phyloP scores from a whole-genome alignment of 2,888 invertebrate species.

The Linyphia triangularis region DNA sequence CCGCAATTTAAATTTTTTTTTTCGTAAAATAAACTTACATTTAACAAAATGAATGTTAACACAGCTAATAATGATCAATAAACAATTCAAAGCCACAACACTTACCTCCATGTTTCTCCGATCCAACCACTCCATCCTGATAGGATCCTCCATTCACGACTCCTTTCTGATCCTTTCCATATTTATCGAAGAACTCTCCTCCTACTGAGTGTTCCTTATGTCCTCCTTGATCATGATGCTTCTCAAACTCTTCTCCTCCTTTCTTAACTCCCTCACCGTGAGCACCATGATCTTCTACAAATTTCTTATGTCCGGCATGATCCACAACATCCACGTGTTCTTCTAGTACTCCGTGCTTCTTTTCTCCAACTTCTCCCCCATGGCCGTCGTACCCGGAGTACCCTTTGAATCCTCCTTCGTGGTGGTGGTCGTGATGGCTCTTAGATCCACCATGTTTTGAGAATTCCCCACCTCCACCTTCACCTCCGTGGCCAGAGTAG shows the following conservation, averaged over 20 bases:
- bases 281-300: constrained; percentile 52
- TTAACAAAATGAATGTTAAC: too few species aligned
- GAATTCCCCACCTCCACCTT: constrained; percentile 50
- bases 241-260: constrained; percentile 57
- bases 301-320: constrained; percentile 65
- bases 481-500: constrained; percentile 53
- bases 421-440: constrained; percentile 47
- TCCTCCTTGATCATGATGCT: constrained; percentile 56
- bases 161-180: constrained; percentile 72
- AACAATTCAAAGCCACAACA: not conserved
- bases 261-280: constrained; percentile 71
- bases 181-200: constrained; percentile 69
- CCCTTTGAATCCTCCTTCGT: constrained; percentile 63
- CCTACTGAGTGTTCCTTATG: constrained; percentile 53
- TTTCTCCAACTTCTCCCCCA: constrained; percentile 57
- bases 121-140: constrained; percentile 50
- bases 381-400: constrained; percentile 65
- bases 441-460: constrained; percentile 37
- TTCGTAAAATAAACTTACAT: too few species aligned
- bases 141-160: constrained; percentile 64
- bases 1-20: too few species aligned
- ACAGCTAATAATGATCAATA: too few species aligned
- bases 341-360: constrained; percentile 55
- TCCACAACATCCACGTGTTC: constrained; percentile 45
- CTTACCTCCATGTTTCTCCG: constrained; percentile 67